A percentile compares a stretch with the other conserved stretches of the same genome.
phyloP scores from a whole-genome alignment of 2,113 vertebrate genomes.

The Gavia stellata region DNA sequence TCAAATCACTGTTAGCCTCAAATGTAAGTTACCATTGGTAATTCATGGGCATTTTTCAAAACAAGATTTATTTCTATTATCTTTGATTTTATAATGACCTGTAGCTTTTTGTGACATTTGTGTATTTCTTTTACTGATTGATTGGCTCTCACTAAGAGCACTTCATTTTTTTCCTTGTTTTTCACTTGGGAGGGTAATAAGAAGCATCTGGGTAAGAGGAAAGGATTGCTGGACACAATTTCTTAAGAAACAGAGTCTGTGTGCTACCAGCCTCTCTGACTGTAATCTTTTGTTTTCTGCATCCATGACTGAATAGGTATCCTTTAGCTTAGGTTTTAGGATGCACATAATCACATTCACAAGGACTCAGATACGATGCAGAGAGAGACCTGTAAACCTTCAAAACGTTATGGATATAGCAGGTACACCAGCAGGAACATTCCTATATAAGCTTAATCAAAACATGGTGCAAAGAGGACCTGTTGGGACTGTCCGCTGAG shows the following conservation, averaged over 20 bases:
- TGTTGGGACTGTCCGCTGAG: background rate
- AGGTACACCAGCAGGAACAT: background rate
- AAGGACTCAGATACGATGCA: background rate
- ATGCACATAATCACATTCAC: fast-evolving
- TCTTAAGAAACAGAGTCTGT: background rate
- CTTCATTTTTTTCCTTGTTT: background rate
- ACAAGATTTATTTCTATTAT: background rate
- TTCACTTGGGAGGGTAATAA: background rate
- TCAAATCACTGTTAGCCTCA: background rate
- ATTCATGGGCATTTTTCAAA: conserved; percentile 29
- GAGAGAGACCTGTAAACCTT: background rate
- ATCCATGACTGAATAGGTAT: background rate
- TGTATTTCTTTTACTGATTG: conserved; percentile 25
- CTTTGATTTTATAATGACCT: conserved; percentile 53
- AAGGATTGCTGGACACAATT: background rate
- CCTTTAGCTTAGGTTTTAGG: background rate
- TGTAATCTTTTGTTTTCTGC: background rate
- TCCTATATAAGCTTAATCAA: background rate
- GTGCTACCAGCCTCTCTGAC: background rate
- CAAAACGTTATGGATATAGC: background rate
- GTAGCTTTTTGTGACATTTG: conserved; percentile 41
- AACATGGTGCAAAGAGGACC: background rate
- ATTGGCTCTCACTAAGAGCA: background rate
- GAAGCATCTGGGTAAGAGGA: background rate
- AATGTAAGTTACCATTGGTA: conserved; percentile 41